Conservation (phyloP, 2,113 vertebrate genomes). For the Nestor notabilis region DNA sequence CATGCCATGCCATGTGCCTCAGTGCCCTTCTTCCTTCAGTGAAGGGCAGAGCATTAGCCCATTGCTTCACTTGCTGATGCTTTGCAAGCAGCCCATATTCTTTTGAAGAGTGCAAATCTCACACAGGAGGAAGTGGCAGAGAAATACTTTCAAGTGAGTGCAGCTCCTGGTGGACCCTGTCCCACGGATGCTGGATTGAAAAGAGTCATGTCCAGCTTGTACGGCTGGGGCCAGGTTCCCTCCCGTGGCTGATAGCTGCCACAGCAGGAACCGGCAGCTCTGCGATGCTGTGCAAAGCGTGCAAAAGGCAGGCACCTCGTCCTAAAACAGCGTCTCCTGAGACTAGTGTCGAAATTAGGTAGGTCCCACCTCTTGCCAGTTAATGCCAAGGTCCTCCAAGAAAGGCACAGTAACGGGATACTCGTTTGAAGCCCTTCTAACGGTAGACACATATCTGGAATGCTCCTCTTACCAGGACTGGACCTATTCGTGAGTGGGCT, state of each 20-base stretch:
- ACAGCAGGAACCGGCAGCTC: background rate
- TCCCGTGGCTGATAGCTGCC: constrained; percentile 15
- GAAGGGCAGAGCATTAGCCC: background rate
- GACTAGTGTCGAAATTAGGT: rapidly evolving
- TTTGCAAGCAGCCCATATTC: background rate
- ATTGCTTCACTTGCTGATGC: background rate
- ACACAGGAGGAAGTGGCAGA: background rate
- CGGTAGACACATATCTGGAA: background rate
- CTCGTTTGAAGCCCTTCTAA: background rate
- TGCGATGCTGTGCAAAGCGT: rapidly evolving
- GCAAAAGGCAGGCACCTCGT: rapidly evolving
- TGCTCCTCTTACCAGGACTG: background rate
- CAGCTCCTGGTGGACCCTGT: background rate
- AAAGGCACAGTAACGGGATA: background rate
- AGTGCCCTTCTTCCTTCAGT: background rate
- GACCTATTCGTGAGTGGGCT: background rate
- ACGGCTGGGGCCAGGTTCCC: background rate
- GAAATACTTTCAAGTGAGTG: background rate
- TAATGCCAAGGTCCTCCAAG: background rate
- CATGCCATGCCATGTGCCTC: rapidly evolving
- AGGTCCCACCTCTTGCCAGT: rapidly evolving
- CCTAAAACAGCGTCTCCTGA: background rate
- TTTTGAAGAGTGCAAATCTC: background rate
- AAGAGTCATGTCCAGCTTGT: background rate
- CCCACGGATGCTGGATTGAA: background rate